A percentile compares a stretch with the other conserved stretches of the same genome.
Conservation (phyloP, 2,113 vertebrate genomes). For the Anthoscopus minutus region DNA sequence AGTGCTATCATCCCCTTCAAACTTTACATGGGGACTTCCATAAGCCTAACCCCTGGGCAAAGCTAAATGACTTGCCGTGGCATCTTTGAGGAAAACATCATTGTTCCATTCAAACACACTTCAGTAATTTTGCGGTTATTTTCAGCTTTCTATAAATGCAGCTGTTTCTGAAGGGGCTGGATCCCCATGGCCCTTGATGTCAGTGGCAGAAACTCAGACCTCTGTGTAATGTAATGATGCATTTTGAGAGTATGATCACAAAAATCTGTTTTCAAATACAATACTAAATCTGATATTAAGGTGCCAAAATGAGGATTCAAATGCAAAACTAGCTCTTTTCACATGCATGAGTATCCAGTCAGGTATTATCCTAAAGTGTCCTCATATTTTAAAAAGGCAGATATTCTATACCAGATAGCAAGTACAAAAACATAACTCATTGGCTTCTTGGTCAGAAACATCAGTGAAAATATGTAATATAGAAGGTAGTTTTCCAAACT, state of each 20-base stretch:
- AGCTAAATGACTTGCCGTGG: not conserved
- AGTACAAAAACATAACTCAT: not conserved
- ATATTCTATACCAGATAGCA: not conserved
- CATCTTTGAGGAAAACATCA: not conserved
- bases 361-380: not conserved
- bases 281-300: not conserved
- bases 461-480: not conserved
- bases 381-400: not conserved
- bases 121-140: not conserved
- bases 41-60: not conserved
- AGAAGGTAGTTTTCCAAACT: not conserved
- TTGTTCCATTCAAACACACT: not conserved
- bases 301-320: not conserved
- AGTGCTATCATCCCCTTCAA: not conserved
- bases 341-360: not conserved
- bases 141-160: not conserved
- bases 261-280: not conserved
- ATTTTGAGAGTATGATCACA: not conserved
- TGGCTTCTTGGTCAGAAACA: not conserved
- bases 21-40: not conserved
- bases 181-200: not conserved
- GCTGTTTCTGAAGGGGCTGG: not conserved
- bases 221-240: not conserved
- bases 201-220: not conserved
- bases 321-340: not conserved